Evolutionary conservation across 1,140 invertebrate species (phyloP), one percentile per base, ranked within the genome.

Genomic region (Aphaenogaster rudis): DNA sequence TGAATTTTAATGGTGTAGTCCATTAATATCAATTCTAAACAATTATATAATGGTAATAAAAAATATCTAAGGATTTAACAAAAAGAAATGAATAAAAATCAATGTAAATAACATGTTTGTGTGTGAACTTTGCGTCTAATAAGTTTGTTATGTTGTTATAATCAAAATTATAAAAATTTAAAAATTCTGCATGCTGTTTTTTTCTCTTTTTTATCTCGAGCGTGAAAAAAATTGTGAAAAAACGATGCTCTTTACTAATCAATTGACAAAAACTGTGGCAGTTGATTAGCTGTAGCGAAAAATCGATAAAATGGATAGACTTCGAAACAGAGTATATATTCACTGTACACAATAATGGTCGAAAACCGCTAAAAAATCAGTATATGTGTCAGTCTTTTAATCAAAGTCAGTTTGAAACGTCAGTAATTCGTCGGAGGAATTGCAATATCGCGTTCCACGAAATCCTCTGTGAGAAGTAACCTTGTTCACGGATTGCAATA

Each of bases 391-490:
- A 54, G 39, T 84, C 21, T 84, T 84, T 84, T 74, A 74, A 84
- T 84, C 42, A 48, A 61, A 74, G 15, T 66, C 76, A 36, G 61
- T 39, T 71, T 45, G 42, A 59, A 74, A 8, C 42, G 69, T 84
- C 21, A 84, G 69, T 28, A 61, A 82, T 84, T 13, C 45, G 28
- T 50, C 28, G 42, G 42, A 74, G 42, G 42, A 84, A 84, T 74
- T 61, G 80, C 69, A 84, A 84, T 84, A 84, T 74, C 69, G 67
- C 80, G 54, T 84, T 84, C 80, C 69, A 36, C 28, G 54, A 74
- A 74, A 84, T 84, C 2, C 54, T 63, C 54, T 71, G 36, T 36
- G 52, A 39, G 17, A 61, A 61, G 45, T 74, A 63, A 50, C 28
- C 69, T 72, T 61, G 67, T 82, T 74, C 57, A 57, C 28, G 8